Evolutionary conservation across 2,113 vertebrate species (phyloP).

Genomic region (Otis tarda): DNA sequence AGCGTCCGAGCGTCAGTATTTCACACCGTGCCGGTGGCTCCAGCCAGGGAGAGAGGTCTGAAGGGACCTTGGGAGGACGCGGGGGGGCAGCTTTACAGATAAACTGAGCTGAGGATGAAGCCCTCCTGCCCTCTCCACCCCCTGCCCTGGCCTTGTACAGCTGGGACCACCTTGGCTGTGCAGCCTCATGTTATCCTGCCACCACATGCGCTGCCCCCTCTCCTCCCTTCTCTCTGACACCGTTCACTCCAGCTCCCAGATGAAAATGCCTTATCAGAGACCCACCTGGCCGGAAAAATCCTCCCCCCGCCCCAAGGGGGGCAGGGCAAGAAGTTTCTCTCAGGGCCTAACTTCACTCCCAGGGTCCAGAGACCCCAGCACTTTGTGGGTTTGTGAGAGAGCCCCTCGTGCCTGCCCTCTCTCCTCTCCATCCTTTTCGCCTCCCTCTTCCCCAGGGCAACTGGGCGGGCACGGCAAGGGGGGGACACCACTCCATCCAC

Average conservation of each 20-base stretch:
- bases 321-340: slow-evolving; percentile 55
- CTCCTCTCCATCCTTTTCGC: neutral
- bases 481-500: neutral
- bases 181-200: slow-evolving; percentile 17
- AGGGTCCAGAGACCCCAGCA: slow-evolving; percentile 19
- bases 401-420: neutral
- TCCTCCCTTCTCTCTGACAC: slow-evolving; percentile 7
- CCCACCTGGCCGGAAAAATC: neutral
- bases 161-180: neutral
- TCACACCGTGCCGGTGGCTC: neutral
- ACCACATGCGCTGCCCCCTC: neutral
- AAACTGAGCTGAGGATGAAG: neutral
- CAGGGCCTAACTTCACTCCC: slow-evolving; percentile 39
- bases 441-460: neutral
- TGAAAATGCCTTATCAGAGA: slow-evolving; percentile 70
- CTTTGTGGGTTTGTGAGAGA: slow-evolving; percentile 22
- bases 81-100: neutral
- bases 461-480: neutral
- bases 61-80: neutral
- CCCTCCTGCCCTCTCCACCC: neutral
- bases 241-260: slow-evolving; percentile 44
- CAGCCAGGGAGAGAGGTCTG: neutral
- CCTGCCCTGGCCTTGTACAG: neutral
- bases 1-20: slow-evolving; percentile 39
- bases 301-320: neutral